Evolutionary conservation across 2,113 vertebrate genomes (phyloP).

Genomic region (Aegypius monachus): DNA sequence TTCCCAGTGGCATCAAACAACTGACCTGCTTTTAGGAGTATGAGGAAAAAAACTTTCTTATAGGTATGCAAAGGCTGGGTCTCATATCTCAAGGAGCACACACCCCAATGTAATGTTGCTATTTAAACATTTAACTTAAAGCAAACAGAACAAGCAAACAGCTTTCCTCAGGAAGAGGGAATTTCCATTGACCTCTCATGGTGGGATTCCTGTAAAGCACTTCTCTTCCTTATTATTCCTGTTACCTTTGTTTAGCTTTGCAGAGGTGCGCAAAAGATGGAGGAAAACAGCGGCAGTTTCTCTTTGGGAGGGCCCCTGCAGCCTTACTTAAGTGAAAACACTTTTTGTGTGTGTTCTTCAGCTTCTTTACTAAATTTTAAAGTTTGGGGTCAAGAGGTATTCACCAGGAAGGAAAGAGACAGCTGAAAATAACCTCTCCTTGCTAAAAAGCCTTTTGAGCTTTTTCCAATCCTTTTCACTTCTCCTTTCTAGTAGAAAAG

Average conservation of each 20-base stretch:
- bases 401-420: neutral
- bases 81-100: neutral
- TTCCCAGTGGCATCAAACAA: neutral
- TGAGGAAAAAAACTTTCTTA: neutral
- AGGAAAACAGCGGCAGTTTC: neutral
- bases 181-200: neutral
- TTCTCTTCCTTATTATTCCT: neutral
- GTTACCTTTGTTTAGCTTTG: neutral
- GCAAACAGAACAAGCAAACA: neutral
- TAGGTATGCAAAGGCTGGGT: neutral
- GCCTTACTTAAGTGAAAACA: neutral
- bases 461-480: neutral
- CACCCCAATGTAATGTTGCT: neutral
- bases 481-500: neutral
- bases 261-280: neutral
- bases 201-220: neutral
- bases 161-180: neutral
- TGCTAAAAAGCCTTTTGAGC: neutral
- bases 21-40: neutral
- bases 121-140: neutral
- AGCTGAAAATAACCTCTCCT: neutral
- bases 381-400: neutral
- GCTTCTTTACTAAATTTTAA: neutral
- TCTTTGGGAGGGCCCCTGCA: neutral
- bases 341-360: neutral